phyloP scores from a whole-genome alignment of 2,888 invertebrate species.

The Anoncus sp. region DNA sequence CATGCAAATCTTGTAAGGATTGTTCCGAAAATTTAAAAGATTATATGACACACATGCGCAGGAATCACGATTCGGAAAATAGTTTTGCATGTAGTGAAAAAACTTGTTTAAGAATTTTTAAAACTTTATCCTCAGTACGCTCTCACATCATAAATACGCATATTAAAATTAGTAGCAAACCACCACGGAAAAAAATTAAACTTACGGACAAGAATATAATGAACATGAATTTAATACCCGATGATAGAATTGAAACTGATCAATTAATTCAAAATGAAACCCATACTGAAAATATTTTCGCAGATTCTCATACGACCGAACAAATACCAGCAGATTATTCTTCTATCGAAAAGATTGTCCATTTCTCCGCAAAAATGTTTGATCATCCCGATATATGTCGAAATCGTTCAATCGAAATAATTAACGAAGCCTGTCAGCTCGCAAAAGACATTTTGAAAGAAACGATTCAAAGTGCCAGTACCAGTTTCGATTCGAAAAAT shows the following conservation, averaged over 20 bases:
- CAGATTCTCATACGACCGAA: not conserved
- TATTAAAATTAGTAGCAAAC: conserved; percentile 9
- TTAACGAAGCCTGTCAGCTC: conserved; percentile 30
- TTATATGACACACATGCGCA: conserved; percentile 27
- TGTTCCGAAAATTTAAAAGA: conserved; percentile 10
- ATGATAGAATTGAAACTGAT: conserved; percentile 1
- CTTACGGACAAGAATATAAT: conserved; percentile 7
- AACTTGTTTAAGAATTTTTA: conserved; percentile 29
- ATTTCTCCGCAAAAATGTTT: conserved; percentile 45
- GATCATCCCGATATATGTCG: conserved; percentile 45
- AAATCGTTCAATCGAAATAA: conserved; percentile 32
- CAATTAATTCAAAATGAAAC: conserved; percentile 6
- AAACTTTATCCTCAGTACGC: conserved; percentile 21
- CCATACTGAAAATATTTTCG: not conserved
- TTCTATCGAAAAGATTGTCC: not conserved
- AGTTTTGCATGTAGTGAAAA: conserved; percentile 27
- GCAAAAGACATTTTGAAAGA: conserved; percentile 15
- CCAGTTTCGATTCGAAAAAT: conserved; percentile 31
- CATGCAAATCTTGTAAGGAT: conserved; percentile 27
- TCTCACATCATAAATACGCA: conserved; percentile 20
- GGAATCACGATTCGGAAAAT: conserved; percentile 18
- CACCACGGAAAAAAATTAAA: conserved; percentile 10
- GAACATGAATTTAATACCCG: too few species aligned
- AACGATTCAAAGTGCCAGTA: conserved; percentile 20
- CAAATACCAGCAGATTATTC: not conserved